phyloP scores from a whole-genome alignment of 1,140 invertebrate species.

The Tyrophagus putrescentiae region DNA sequence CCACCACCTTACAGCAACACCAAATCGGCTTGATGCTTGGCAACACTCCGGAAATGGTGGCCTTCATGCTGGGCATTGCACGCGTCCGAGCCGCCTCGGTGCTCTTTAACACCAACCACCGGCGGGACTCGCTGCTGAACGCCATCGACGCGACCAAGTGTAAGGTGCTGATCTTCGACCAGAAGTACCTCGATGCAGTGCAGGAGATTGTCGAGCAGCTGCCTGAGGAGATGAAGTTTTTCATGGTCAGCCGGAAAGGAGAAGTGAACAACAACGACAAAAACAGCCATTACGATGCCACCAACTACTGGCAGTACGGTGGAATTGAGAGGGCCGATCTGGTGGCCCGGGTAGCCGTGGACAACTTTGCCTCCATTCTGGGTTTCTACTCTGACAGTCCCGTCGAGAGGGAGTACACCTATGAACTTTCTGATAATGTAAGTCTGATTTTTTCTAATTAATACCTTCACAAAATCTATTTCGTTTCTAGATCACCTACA shows the following conservation, averaged over 20 bases:
- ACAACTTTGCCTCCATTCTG: background rate
- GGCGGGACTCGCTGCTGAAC: slow-evolving; percentile 28
- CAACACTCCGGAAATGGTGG: slow-evolving; percentile 59
- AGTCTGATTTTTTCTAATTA: slow-evolving; percentile 1
- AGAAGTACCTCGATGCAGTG: slow-evolving; percentile 1
- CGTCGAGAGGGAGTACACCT: background rate
- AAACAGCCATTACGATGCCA: background rate
- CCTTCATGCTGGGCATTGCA: slow-evolving; percentile 65
- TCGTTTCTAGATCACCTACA: slow-evolving; percentile 42
- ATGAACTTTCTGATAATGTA: slow-evolving; percentile 9
- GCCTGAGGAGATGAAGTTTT: slow-evolving; percentile 2
- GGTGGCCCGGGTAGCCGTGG: background rate
- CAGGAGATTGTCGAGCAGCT: background rate
- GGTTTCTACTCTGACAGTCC: background rate
- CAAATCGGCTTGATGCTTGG: slow-evolving; percentile 71
- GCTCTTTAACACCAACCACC: slow-evolving; percentile 30
- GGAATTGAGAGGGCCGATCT: background rate
- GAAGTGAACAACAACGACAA: background rate
- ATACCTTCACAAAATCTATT: background rate
- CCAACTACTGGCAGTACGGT: background rate
- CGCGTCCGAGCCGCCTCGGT: slow-evolving; percentile 30
- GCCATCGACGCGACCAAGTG: slow-evolving; percentile 29
- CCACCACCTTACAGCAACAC: slow-evolving; percentile 50
- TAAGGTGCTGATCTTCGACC: slow-evolving; percentile 28
- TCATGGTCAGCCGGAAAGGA: background rate